Percentiles rank a stretch among this genome's conserved stretches.
Conservation (phyloP, 2,113 vertebrate genomes). For the Micronycteris hirsuta region DNA sequence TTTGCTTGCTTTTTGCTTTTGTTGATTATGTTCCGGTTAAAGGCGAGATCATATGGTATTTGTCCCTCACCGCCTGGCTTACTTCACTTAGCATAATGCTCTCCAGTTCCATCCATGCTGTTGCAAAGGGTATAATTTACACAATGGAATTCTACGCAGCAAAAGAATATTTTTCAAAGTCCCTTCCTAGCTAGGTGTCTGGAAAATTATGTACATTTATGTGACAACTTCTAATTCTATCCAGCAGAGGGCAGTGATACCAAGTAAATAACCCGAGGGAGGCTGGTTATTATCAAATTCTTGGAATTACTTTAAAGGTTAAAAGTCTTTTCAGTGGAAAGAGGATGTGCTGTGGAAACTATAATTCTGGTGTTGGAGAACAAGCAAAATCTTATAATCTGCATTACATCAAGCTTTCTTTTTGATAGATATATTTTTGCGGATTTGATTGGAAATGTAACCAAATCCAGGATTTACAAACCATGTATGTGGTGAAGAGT, state of each 20-base stretch:
- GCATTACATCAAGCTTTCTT: neutral
- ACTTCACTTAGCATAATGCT: no score
- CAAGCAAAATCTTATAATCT: neutral
- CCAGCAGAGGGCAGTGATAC: constrained; percentile 67
- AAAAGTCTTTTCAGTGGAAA: neutral
- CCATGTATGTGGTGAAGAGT: neutral
- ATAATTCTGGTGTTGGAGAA: neutral
- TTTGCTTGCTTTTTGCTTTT: no score
- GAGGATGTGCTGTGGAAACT: neutral
- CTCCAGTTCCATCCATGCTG: no score
- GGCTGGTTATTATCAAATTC: neutral
- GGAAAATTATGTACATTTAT: neutral
- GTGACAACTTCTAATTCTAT: neutral
- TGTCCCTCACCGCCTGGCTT: no score
- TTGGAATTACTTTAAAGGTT: neutral
- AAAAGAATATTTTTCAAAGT: neutral
- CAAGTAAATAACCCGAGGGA: constrained; percentile 24
- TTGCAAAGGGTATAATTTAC: no score
- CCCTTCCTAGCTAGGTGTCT: neutral
- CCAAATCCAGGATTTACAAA: neutral
- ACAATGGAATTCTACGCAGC: no score
- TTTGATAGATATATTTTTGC: neutral
- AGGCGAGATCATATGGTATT: no score
- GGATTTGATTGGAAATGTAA: constrained; percentile 30
- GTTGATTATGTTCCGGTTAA: no score